phyloP scores from a whole-genome alignment of 1,140 invertebrate genomes.

The Drosophila malerkotliana region DNA sequence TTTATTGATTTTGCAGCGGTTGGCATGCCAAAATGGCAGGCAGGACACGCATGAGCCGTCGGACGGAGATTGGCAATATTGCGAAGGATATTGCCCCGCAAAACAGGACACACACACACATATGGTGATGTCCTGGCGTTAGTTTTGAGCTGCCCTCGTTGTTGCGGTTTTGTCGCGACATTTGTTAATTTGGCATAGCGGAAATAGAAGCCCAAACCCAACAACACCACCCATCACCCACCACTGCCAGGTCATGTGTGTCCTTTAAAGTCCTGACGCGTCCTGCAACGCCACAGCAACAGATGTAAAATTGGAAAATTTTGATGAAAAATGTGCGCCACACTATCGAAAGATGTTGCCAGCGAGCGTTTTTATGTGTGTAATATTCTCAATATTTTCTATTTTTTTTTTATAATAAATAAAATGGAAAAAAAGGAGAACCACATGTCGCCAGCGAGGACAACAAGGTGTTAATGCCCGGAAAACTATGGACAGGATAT shows the following conservation, averaged over 20 bases:
- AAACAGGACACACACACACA: conserved; percentile 23
- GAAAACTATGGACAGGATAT: conserved; percentile 25
- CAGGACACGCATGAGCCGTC: conserved; percentile 12
- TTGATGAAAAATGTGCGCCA: conserved; percentile 51
- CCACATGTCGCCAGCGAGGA: conserved; percentile 71
- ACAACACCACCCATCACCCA: background rate
- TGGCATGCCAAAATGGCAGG: conserved; percentile 64
- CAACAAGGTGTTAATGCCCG: conserved; percentile 77
- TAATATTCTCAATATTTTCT: conserved; percentile 28
- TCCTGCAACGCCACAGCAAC: conserved; percentile 16
- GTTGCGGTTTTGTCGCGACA: conserved; percentile 70
- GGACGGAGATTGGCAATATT: conserved; percentile 66
- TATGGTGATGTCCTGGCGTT: conserved; percentile 27
- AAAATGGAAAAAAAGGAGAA: conserved; percentile 24
- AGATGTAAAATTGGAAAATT: conserved; percentile 48
- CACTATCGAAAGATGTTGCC: conserved; percentile 44
- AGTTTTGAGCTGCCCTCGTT: conserved; percentile 48
- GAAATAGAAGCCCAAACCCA: conserved; percentile 39
- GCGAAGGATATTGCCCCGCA: conserved; percentile 44
- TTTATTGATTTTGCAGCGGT: conserved; percentile 74
- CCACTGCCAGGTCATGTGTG: conserved; percentile 17
- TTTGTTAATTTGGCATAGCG: conserved; percentile 77
- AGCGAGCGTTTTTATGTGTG: conserved; percentile 5
- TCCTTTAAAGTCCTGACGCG: conserved; percentile 6
- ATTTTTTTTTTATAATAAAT: conserved; percentile 32